phyloP scores from a whole-genome alignment of 2,888 invertebrate species.

The Halictus ligatus region DNA sequence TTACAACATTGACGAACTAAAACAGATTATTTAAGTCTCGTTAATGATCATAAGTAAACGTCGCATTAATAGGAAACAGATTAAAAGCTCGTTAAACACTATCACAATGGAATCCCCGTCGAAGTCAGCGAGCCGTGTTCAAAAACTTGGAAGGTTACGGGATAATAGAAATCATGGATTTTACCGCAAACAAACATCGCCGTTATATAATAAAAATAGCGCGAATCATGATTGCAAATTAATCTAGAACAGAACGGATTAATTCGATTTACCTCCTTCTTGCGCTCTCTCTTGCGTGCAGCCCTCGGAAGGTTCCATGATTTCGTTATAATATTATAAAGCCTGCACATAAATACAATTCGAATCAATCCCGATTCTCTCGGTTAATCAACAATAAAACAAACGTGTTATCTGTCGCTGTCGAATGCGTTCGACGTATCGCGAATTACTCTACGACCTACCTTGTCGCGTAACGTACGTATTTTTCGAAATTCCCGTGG shows the following conservation, averaged over 20 bases:
- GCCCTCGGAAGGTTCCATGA: constrained; percentile 74
- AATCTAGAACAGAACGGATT: constrained; percentile 6
- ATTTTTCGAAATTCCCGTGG: constrained; percentile 56
- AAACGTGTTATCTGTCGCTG: not conserved
- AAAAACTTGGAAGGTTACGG: constrained; percentile 64
- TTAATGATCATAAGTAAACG: not conserved
- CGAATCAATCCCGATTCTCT: constrained; percentile 57
- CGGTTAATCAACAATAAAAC: constrained; percentile 27
- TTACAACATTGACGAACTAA: constrained; percentile 25
- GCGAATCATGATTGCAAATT: constrained; percentile 43
- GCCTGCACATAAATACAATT: constrained; percentile 64
- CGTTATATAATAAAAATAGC: constrained; percentile 52
- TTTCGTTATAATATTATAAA: constrained; percentile 66
- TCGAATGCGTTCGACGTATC: constrained; percentile 14
- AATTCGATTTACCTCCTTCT: constrained; percentile 73
- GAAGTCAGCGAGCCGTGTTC: constrained; percentile 26
- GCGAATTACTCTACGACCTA: constrained; percentile 34
- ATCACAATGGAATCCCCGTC: constrained; percentile 17
- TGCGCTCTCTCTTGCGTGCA: constrained; percentile 70
- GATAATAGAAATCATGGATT: constrained; percentile 49
- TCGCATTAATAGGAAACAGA: not conserved
- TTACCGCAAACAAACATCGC: constrained; percentile 23
- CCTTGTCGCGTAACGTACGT: constrained; percentile 33
- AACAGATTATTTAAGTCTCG: not conserved
- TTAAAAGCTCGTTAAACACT: constrained; percentile 20